Percentiles rank a stretch among this genome's conserved stretches.
phyloP scores from a whole-genome alignment of 37 sponge, comb jelly and placozoan species.

The Aplysina aerophoba region DNA sequence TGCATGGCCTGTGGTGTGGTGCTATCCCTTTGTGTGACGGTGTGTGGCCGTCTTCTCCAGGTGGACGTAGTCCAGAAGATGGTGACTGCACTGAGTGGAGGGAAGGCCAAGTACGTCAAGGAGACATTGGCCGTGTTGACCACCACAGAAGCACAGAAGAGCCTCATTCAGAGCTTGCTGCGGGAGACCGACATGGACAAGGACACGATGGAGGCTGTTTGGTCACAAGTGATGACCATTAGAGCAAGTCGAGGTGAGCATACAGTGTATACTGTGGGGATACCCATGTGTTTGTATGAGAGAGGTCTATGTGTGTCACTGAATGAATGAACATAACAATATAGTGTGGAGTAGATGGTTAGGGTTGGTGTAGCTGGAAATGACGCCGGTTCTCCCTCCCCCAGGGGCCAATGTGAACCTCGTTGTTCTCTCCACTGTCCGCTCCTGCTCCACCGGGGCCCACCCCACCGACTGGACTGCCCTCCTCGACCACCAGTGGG shows the following conservation, averaged over 20 bases:
- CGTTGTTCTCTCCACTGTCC: slow-evolving; percentile 57
- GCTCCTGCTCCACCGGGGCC: slow-evolving; percentile 52
- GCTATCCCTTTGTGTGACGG: too few species aligned
- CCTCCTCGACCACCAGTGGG: slow-evolving; percentile 57
- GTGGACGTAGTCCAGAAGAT: slow-evolving; percentile 43
- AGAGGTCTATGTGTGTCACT: too few species aligned
- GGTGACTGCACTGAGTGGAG: background rate
- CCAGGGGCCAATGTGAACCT: too few species aligned
- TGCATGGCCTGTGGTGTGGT: too few species aligned
- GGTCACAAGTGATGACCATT: slow-evolving; percentile 44
- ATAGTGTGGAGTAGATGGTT: too few species aligned
- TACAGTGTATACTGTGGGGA: too few species aligned
- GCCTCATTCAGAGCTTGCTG: background rate
- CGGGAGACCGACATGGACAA: background rate
- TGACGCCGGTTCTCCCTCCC: too few species aligned
- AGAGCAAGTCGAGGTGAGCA: slow-evolving; percentile 62
- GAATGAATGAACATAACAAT: too few species aligned
- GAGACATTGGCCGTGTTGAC: slow-evolving; percentile 48
- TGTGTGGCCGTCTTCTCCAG: slow-evolving; percentile 12
- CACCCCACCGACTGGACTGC: background rate
- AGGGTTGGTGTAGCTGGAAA: too few species aligned
- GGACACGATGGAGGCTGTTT: background rate
- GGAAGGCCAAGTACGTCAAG: background rate
- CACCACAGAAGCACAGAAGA: slow-evolving; percentile 60
- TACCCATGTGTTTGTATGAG: too few species aligned